A percentile compares a stretch with the other conserved stretches of the same genome.
Evolutionary conservation across 2,888 invertebrate genomes (phyloP).

Genomic region (Lasioglossum pauxillum): DNA sequence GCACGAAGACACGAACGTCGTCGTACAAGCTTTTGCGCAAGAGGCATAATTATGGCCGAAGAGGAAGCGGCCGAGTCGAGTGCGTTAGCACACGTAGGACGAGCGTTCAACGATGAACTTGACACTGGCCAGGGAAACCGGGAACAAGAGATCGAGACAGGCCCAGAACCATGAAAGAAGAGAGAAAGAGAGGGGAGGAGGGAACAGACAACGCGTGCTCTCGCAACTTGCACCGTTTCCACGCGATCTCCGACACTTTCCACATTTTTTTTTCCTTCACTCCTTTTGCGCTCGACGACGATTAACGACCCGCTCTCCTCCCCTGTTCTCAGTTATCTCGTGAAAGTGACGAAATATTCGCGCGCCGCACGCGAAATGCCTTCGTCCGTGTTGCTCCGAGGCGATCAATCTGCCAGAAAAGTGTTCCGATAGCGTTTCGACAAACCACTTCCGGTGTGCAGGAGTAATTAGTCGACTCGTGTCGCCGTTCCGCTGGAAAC

Average conservation of each 20-base stretch:
- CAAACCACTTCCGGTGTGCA: background rate
- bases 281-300: background rate
- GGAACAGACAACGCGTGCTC: conserved; percentile 27
- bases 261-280: background rate
- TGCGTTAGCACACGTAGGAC: conserved; percentile 78
- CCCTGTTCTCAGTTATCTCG: conserved; percentile 8
- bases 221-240: conserved; percentile 7
- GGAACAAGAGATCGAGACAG: conserved; percentile 31
- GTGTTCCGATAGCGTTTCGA: background rate
- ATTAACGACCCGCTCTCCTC: conserved; percentile 21
- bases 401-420: conserved; percentile 1
- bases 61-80: conserved; percentile 70
- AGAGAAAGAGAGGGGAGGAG: background rate
- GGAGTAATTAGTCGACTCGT: background rate
- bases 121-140: conserved; percentile 68
- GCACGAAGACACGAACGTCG: conserved; percentile 67
- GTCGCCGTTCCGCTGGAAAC: background rate
- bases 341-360: conserved; percentile 42
- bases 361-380: conserved; percentile 6
- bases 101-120: conserved; percentile 79
- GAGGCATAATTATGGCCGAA: conserved; percentile 75
- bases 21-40: conserved; percentile 72
- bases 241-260: conserved; percentile 9
- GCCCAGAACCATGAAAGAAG: conserved; percentile 7
- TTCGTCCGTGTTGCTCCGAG: conserved; percentile 9